Evolutionary conservation across 2,888 invertebrate species (phyloP).

Genomic region (Agrochola lota): DNA sequence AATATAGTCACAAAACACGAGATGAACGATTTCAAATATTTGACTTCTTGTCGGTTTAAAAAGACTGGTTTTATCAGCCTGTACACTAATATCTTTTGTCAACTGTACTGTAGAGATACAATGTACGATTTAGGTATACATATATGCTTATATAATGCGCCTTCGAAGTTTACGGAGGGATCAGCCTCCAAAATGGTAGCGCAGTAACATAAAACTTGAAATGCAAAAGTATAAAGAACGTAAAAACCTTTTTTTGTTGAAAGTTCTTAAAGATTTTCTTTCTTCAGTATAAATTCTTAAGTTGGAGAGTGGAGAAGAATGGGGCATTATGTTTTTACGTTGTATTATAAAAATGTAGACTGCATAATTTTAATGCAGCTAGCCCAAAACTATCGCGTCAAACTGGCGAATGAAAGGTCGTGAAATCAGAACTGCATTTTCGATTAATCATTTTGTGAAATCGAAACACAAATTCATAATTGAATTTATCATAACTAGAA

Average conservation of each 20-base stretch:
- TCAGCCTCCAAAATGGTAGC: not conserved
- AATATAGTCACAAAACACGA: not conserved
- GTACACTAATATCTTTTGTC: not conserved
- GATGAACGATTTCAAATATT: not conserved
- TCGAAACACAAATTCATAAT: not conserved
- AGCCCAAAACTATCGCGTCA: not conserved
- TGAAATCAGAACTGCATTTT: not conserved
- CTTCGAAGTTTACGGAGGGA: conserved; percentile 6
- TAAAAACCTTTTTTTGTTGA: not conserved
- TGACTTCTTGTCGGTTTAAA: not conserved
- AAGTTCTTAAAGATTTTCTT: not conserved
- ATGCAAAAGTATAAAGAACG: not conserved
- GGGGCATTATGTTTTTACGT: not conserved
- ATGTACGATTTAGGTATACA: not conserved
- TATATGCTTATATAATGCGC: not conserved
- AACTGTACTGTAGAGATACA: not conserved
- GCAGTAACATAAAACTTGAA: not conserved
- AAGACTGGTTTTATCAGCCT: too few relatives aligned
- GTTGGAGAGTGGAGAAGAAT: not conserved
- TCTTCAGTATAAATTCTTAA: not conserved
- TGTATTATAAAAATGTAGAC: not conserved
- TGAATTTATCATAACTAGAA: not conserved
- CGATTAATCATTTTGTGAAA: too few relatives aligned
- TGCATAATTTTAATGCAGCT: not conserved
- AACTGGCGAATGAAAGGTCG: not conserved